Percentiles rank a stretch among this genome's conserved stretches.
Conservation (phyloP, 64 coral and sea anemone genomes). For the Dendronephthya gigantea region DNA sequence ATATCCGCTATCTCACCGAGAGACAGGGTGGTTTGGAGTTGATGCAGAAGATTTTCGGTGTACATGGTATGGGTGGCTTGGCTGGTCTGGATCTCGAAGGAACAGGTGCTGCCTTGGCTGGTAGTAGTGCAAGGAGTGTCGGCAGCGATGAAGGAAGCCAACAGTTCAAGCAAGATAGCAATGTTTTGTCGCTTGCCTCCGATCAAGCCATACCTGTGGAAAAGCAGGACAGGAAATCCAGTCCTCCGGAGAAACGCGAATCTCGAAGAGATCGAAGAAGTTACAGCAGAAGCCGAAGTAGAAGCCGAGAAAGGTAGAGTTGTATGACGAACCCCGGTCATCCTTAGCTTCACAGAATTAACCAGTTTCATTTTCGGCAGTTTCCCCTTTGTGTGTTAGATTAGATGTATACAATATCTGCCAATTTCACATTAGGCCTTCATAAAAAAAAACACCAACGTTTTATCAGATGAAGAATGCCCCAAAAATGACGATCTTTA, state of each 20-base stretch:
- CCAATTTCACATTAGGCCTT: too few species aligned
- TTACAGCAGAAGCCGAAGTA: not conserved
- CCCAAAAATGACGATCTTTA: too few species aligned
- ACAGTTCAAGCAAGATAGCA: not conserved
- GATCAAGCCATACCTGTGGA: not conserved
- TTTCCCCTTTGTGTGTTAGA: too few species aligned
- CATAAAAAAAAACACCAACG: not conserved
- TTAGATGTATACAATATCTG: too few species aligned
- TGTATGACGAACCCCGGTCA: too few species aligned
- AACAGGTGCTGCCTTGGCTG: not conserved
- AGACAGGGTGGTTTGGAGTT: not conserved
- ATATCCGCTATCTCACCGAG: not conserved
- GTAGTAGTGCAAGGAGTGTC: not conserved
- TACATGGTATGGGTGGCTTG: not conserved
- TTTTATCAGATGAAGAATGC: not conserved
- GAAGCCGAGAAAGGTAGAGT: not conserved
- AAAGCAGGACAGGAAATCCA: not conserved
- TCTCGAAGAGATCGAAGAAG: not conserved
- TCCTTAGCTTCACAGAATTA: too few species aligned
- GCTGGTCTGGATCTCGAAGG: not conserved
- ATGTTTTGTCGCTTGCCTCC: not conserved
- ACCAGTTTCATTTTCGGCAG: too few species aligned
- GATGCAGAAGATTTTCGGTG: constrained; percentile 2
- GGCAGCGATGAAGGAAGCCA: not conserved
- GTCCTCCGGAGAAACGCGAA: not conserved